Evolutionary conservation across 2,113 vertebrate species (phyloP), one percentile per base, ranked within the genome.

Genomic region (Zosterops japonicus): DNA sequence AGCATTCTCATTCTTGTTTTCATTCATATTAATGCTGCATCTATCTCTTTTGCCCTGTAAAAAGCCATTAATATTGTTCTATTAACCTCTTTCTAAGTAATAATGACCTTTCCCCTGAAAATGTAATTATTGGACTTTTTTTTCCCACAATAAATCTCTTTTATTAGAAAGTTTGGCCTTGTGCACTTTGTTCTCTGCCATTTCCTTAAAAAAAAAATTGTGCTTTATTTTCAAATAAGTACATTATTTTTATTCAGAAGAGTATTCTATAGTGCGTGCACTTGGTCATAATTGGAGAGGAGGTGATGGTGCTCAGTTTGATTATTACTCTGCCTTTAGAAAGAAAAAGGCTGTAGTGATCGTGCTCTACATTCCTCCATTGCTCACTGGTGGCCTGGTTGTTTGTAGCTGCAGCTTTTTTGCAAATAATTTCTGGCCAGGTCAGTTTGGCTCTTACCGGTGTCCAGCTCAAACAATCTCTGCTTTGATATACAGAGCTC

Each of bases 121-220:
- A 97, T 96, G 96, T 94, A 96, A 97, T 97, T 96, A 96, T 95
- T 96, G 95, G 86, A 96, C 96, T 96, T 97, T 97, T 98, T 98
- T 98, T 97, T 97, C 25, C 47, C 91, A 83, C 95, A 97, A 95
- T 97, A 98, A 98, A 98, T 97, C 97, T 98, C 94, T 96, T 97
- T 97, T 97, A 97, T 97, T 97, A 97, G 97, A 97, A 94, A 92
- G n/a, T 95, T 94, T 97, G 92, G 94, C 93, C 96, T 98, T 95
- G 85, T 97, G 96, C 97, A 97, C 97, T 97, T 96, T 97, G 91
- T 96, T 96, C 97, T 95, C 46, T 97, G 94, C 93, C 90, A 94
- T 93, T 97, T 96, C 89, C 91, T 97, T 50, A 94, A 97, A 97
- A 94, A 97, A 97, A 64, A 80, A 67, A 33, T 76, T 93, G 86